Evolutionary conservation across 2,797 vertebrate genomes (phyloP).

Genomic region (Danio albolineatus): DNA sequence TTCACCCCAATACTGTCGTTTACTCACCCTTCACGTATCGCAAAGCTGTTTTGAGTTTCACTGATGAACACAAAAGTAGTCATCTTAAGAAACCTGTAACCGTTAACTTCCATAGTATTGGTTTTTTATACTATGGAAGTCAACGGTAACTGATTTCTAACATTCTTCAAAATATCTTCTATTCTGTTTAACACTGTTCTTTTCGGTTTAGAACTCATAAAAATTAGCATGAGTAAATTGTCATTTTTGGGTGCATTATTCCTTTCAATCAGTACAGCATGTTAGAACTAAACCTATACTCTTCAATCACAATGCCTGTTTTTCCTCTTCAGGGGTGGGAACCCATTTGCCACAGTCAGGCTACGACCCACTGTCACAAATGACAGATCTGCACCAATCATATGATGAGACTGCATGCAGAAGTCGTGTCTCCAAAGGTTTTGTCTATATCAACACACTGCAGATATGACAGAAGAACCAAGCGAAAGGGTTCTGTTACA

Average conservation of each 20-base stretch:
- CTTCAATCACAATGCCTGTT: neutral
- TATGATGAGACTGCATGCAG: slow-evolving; percentile 69
- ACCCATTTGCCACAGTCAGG: slow-evolving; percentile 93
- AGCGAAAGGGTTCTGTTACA: slow-evolving; percentile 29
- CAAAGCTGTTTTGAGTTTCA: no score
- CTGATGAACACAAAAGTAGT: no score
- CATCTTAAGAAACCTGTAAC: no score
- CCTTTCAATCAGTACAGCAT: neutral
- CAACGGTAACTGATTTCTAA: no score
- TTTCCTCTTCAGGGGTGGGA: slow-evolving; percentile 84
- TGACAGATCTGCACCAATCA: slow-evolving; percentile 89
- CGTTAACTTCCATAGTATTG: no score
- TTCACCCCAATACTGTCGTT: no score
- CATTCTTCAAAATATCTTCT: no score
- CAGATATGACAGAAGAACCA: neutral
- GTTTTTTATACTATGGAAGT: no score
- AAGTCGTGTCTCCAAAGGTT: slow-evolving; percentile 15
- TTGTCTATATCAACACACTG: neutral
- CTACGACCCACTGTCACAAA: slow-evolving; percentile 95
- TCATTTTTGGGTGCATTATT: neutral
- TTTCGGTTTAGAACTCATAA: no score
- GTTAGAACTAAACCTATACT: neutral
- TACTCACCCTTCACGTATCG: no score
- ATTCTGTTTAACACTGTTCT: no score
- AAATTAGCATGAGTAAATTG: no score